Percentiles rank a stretch among this genome's conserved stretches.
These are phyloP conservation scores for Batillaria attramentaria DNA, from an alignment of 1,140 invertebrate genomes.

Conservation along the genomic window DNA sequence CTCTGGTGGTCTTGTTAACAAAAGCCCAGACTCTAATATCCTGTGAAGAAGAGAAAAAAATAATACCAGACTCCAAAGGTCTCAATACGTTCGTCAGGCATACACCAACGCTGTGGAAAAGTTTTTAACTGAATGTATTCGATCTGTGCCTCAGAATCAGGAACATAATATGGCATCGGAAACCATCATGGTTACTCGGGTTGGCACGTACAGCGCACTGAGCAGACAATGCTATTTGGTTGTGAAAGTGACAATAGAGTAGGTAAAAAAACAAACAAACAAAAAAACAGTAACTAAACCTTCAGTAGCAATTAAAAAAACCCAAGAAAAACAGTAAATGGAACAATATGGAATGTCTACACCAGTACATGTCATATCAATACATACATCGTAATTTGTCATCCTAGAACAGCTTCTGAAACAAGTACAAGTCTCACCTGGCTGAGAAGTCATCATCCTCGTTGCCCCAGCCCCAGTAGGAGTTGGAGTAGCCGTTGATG, in stretches of 20 bases:
- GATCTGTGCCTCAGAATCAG: no score
- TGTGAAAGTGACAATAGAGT: no score
- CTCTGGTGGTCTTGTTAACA: conserved; percentile 66
- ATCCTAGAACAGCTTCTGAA: background rate
- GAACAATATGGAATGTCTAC: background rate
- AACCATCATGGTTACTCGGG: no score
- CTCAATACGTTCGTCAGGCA: no score
- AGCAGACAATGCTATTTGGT: no score
- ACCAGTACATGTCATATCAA: background rate
- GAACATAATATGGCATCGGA: no score
- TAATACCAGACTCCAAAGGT: no score
- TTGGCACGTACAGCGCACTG: no score
- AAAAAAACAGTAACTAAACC: no score
- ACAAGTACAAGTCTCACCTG: conserved; percentile 45
- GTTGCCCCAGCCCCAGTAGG: conserved; percentile 86
- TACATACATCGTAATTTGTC: background rate
- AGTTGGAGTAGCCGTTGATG: conserved; percentile 94
- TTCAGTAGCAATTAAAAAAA: background rate
- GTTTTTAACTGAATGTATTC: no score
- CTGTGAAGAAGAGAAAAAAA: conserved; percentile 38
- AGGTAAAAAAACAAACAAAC: no score
- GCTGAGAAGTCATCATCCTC: conserved; percentile 71
- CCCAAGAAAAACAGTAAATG: background rate
- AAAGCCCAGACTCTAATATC: conserved; percentile 56
- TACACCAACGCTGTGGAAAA: no score